phyloP scores from a whole-genome alignment of 2,113 vertebrate genomes.

The Forbesichthys agassizii region DNA sequence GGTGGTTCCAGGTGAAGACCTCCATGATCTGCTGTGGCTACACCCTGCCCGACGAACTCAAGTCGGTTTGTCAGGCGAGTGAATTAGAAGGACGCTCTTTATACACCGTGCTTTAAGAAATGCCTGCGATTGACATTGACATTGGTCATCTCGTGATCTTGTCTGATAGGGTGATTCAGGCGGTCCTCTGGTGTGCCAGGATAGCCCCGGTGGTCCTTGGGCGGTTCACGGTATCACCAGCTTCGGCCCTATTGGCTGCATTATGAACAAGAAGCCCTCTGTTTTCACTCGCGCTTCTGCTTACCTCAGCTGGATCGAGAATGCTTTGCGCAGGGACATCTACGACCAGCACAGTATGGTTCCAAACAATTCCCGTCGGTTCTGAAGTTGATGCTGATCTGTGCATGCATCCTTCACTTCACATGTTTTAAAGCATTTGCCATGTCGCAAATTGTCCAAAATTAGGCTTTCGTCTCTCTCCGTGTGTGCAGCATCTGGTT shows the following conservation, averaged over 20 bases:
- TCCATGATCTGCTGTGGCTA: slow-evolving; percentile 82
- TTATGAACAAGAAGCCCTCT: slow-evolving; percentile 80
- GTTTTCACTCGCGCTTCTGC: slow-evolving; percentile 77
- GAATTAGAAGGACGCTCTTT: neutral
- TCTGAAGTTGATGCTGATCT: neutral
- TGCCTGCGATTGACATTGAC: neutral
- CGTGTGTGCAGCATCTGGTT: slow-evolving; percentile 68
- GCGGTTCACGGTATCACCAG: slow-evolving; percentile 79
- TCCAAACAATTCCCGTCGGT: neutral
- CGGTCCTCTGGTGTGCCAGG: slow-evolving; percentile 78
- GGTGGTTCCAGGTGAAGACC: slow-evolving; percentile 81
- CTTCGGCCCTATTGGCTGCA: slow-evolving; percentile 78
- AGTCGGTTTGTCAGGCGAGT: slow-evolving; percentile 77
- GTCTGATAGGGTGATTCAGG: slow-evolving; percentile 76
- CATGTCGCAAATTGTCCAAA: slow-evolving; percentile 10
- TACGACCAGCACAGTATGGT: slow-evolving; percentile 72
- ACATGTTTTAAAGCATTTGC: neutral
- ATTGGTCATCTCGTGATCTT: neutral
- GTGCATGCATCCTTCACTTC: no score
- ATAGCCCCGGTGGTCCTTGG: slow-evolving; percentile 53
- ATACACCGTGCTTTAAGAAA: neutral
- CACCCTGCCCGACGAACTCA: slow-evolving; percentile 75
- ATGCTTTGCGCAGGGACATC: slow-evolving; percentile 71
- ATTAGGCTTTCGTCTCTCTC: slow-evolving; percentile 18
- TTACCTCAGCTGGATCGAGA: slow-evolving; percentile 75